Conservation (phyloP, 2,888 invertebrate genomes). For the Strigamia transsilvanica region DNA sequence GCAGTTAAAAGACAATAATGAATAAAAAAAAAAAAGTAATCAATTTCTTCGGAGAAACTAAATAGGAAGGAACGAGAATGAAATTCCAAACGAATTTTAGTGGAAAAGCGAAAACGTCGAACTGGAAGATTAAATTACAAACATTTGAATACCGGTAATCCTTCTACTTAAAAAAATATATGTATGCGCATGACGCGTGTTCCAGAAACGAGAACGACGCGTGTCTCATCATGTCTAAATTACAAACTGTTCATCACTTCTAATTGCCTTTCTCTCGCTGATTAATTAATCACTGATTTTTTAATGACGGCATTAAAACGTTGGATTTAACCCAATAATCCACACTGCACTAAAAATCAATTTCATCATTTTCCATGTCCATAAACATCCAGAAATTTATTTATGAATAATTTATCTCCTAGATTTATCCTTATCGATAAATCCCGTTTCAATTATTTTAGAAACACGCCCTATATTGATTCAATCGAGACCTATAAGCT, state of each 20-base stretch:
- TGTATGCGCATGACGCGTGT: background rate
- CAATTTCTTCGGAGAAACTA: background rate
- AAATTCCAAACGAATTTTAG: conserved; percentile 11
- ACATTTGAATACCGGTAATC: conserved; percentile 1
- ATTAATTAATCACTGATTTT: conserved; percentile 43
- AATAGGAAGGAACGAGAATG: background rate
- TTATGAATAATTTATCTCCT: background rate
- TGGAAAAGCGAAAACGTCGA: background rate
- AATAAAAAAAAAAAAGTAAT: background rate
- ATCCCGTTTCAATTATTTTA: too few relatives aligned
- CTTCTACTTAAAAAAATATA: background rate
- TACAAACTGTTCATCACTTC: background rate
- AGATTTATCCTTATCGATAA: background rate
- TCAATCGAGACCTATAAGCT: background rate
- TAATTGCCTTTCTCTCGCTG: background rate
- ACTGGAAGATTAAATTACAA: background rate
- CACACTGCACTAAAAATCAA: background rate
- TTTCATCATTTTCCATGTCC: background rate
- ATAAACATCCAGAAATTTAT: background rate
- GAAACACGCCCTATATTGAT: background rate
- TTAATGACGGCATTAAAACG: conserved; percentile 1
- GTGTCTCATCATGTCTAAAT: background rate
- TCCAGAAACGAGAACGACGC: background rate
- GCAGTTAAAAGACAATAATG: background rate
- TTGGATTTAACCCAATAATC: conserved; percentile 38